Evolutionary conservation across 2,888 invertebrate species (phyloP), one percentile per base, ranked within the genome.

Genomic region (Diadegma fenestrale): DNA sequence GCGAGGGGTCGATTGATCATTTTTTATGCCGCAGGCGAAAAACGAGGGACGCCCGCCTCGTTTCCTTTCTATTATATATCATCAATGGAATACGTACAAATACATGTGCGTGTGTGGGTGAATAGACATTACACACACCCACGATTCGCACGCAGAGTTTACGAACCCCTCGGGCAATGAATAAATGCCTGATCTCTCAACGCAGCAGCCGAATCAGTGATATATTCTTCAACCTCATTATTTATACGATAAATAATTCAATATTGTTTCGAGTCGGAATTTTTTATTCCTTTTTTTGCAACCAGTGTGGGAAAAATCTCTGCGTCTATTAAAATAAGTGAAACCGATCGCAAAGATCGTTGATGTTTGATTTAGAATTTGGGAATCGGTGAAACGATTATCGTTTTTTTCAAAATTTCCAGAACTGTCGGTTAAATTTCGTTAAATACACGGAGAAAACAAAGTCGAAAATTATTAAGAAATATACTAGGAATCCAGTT

Each of bases 1-100:
- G 45, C 80, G 45, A 58, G 84, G 54, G 58, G n/a, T n/a, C 72
- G 80, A 84, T 80, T 54, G 80, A 80, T 72, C 80, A 75, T 80
- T 77, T 54, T 58, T 45, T 37, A 37, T 48, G 22, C 51, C 68
- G 14, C 19, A 22, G 48, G 19, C 45, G n/a, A 48, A 43, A 63
- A 61, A 73, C 26, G 22, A 54, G 54, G 41, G 75, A 61, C 43
- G 37, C 66, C 76, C n/a, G n/a, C n/a, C 71, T 69, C 61, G 77
- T 72, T 81, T 84, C 83, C 33, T 80, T 84, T 73, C 76, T 72
- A 77, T 80, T 80, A 80, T 76, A 48, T 45, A 33, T 63, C 45
- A 63, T 77, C 77, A 61, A 69, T 37, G 30, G 22, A n/a, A 54
- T 17, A 45, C 19, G 1, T 48, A 64, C 14, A 48, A 33, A 22